A percentile compares a stretch with the other conserved stretches of the same genome.
phyloP scores from a whole-genome alignment of 2,113 vertebrate genomes.

The Larimichthys crocea region DNA sequence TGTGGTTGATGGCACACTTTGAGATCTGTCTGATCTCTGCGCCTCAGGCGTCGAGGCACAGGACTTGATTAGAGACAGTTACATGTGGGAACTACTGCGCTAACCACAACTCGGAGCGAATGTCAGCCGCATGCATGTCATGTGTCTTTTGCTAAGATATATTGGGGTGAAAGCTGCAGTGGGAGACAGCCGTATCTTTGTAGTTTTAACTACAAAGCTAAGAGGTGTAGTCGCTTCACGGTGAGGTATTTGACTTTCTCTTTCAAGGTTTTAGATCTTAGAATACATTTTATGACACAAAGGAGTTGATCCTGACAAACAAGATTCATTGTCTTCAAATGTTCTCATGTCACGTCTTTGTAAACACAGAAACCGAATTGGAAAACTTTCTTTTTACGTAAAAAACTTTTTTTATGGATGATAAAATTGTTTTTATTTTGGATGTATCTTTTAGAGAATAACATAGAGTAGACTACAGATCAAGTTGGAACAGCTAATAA shows the following conservation, averaged over 20 bases:
- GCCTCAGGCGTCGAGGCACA: slow-evolving; percentile 83
- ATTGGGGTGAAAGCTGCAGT: slow-evolving; percentile 45
- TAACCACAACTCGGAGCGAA: slow-evolving; percentile 83
- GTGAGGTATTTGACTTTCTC: slow-evolving; percentile 29
- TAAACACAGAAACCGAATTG: not conserved
- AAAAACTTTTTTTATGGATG: not conserved
- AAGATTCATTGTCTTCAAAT: slow-evolving; percentile 19
- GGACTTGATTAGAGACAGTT: slow-evolving; percentile 90
- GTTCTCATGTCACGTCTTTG: not conserved
- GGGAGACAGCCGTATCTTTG: slow-evolving; percentile 49
- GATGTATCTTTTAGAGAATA: not conserved
- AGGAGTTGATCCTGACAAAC: slow-evolving; percentile 8
- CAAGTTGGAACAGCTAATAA: not conserved
- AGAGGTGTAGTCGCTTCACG: slow-evolving; percentile 13
- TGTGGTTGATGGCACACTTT: slow-evolving; percentile 87
- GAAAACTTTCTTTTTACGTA: not conserved
- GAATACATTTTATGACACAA: slow-evolving; percentile 33
- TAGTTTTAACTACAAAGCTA: slow-evolving; percentile 52
- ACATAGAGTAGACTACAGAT: not conserved
- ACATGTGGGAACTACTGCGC: slow-evolving; percentile 88
- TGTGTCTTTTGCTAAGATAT: slow-evolving; percentile 75
- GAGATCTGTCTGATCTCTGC: slow-evolving; percentile 87
- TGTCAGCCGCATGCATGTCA: slow-evolving; percentile 82
- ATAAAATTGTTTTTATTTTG: not conserved
- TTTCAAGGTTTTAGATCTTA: slow-evolving; percentile 45